Percentiles rank a stretch among this genome's conserved stretches.
phyloP scores from a whole-genome alignment of 2,888 invertebrate genomes.

The Hymenopus coronatus region DNA sequence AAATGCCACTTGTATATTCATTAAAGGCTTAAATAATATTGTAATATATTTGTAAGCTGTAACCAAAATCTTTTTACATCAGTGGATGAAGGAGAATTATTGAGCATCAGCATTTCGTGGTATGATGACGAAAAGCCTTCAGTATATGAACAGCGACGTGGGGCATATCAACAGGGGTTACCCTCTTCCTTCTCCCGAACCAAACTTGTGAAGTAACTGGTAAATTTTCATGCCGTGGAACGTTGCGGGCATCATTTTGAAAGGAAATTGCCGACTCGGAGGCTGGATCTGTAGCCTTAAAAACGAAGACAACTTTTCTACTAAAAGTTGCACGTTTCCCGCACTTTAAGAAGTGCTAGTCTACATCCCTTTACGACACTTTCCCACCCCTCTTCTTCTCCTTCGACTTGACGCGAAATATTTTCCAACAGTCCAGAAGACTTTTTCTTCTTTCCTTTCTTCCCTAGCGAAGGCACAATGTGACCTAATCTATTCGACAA shows the following conservation, averaged over 20 bases:
- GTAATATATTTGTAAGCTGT: too few species aligned
- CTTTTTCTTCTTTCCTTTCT: neutral
- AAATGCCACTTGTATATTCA: too few species aligned
- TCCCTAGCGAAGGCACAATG: neutral
- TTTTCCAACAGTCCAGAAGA: neutral
- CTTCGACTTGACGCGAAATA: conserved; percentile 3
- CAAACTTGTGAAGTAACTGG: neutral
- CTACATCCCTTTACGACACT: neutral
- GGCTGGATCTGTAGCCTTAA: neutral
- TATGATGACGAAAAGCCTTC: neutral
- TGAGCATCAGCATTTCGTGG: neutral
- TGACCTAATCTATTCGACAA: neutral
- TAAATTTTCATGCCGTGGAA: neutral
- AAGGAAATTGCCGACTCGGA: neutral
- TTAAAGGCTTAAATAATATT: too few species aligned
- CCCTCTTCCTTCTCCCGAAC: neutral
- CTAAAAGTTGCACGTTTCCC: neutral
- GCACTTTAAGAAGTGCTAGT: neutral
- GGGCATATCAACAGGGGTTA: neutral
- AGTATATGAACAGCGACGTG: neutral
- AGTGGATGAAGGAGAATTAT: too few species aligned
- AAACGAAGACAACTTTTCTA: neutral
- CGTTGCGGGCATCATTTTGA: neutral
- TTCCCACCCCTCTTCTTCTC: neutral
- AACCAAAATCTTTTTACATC: too few species aligned